Conservation (phyloP, 2,113 vertebrate species). For the Malurus elegans region DNA sequence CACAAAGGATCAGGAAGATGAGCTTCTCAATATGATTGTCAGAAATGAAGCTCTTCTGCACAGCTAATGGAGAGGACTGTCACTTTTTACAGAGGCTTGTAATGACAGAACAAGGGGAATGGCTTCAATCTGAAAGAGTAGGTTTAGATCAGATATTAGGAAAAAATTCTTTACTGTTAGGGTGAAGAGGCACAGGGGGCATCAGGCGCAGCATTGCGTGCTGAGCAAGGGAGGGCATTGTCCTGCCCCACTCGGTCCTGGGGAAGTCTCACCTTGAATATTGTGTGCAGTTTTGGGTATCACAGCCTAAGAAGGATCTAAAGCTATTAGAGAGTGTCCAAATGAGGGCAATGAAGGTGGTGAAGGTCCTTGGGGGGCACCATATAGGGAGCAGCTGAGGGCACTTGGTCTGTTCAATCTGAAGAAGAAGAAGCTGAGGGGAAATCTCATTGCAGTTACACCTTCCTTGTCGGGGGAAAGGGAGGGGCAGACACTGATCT, state of each 20-base stretch:
- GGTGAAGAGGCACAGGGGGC: background rate
- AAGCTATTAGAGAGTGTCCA: background rate
- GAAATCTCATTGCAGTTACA: background rate
- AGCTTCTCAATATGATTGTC: background rate
- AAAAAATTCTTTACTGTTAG: background rate
- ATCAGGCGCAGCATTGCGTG: background rate
- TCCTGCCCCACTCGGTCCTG: accelerated
- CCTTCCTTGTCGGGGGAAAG: too few relatives aligned
- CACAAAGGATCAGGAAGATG: background rate
- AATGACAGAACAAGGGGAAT: background rate
- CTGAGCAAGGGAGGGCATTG: background rate
- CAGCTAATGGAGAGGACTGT: background rate
- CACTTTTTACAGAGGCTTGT: background rate
- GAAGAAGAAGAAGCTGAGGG: background rate
- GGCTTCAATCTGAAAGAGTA: background rate
- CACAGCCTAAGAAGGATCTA: accelerated
- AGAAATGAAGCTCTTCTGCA: background rate
- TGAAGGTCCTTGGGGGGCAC: background rate
- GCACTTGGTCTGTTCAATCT: background rate
- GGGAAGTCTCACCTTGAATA: accelerated
- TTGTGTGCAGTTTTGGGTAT: background rate
- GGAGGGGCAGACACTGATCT: background rate
- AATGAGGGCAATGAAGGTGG: background rate
- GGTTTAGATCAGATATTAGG: background rate
- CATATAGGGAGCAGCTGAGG: accelerated